Evolutionary conservation across 2,888 invertebrate species (phyloP).

Genomic region (Brassicogethes aeneus): DNA sequence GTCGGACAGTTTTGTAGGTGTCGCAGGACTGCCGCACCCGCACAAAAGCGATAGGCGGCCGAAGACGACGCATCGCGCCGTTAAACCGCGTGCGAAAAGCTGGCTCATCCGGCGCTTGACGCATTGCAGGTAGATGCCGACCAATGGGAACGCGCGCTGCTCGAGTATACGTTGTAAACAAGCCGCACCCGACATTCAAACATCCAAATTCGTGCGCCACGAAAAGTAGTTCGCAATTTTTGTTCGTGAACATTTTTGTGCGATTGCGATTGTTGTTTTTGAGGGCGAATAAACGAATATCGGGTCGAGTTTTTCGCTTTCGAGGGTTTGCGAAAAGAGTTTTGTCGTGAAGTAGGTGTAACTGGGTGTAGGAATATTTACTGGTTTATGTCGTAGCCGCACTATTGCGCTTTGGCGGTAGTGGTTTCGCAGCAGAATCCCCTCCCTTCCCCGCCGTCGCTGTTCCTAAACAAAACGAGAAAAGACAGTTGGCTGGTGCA

Average conservation of each 20-base stretch:
- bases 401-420: conserved; percentile 39
- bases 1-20: conserved; percentile 13
- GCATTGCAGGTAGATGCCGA: conserved; percentile 78
- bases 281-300: too few species aligned
- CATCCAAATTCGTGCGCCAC: conserved; percentile 49
- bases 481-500: conserved; percentile 39
- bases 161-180: conserved; percentile 57
- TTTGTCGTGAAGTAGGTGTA: not conserved
- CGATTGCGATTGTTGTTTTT: too few species aligned
- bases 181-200: conserved; percentile 65
- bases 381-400: conserved; percentile 42
- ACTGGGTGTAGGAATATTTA: conserved; percentile 40
- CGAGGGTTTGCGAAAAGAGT: too few species aligned
- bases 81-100: conserved; percentile 34
- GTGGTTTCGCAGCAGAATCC: conserved; percentile 33
- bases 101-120: conserved; percentile 49
- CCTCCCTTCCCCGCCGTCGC: conserved; percentile 25
- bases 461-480: conserved; percentile 37
- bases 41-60: conserved; percentile 29
- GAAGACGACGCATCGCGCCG: conserved; percentile 30
- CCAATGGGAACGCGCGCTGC: conserved; percentile 62
- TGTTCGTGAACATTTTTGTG: not conserved
- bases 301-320: too few species aligned
- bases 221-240: conserved; percentile 48
- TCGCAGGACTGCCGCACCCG: conserved; percentile 34